These are phyloP conservation scores for Ceyx erithaca DNA, from an alignment of 2,797 vertebrate species.

Conservation along the genomic window DNA sequence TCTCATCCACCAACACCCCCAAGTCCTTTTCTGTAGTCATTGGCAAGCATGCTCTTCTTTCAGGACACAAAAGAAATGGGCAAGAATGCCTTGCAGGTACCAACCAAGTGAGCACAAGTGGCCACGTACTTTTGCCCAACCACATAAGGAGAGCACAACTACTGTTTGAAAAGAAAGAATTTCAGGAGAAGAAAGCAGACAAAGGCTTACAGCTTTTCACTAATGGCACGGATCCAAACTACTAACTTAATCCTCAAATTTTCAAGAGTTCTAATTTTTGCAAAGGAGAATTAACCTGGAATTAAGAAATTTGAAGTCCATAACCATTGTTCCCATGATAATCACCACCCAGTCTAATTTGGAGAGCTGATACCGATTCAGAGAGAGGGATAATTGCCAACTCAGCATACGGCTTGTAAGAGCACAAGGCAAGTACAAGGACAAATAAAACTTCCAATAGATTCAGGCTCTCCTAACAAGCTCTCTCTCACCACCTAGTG, in stretches of 20 bases:
- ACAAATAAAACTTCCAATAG: background rate
- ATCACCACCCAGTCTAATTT: background rate
- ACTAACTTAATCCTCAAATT: background rate
- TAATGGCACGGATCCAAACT: background rate
- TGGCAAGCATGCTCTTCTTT: background rate
- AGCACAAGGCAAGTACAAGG: background rate
- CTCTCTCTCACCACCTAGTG: constrained; percentile 76
- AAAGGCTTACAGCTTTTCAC: background rate
- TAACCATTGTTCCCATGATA: background rate
- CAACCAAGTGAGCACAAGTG: background rate
- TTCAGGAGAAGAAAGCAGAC: background rate
- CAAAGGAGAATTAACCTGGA: background rate
- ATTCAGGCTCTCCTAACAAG: background rate
- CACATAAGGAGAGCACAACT: background rate
- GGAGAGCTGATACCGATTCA: background rate
- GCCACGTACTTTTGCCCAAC: background rate
- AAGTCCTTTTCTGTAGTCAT: too few species aligned
- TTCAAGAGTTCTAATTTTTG: background rate
- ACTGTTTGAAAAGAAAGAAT: background rate
- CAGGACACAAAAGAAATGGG: background rate
- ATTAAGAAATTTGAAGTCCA: background rate
- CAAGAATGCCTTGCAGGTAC: background rate
- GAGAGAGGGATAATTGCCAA: background rate
- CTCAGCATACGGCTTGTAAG: background rate
- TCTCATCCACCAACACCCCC: too few species aligned